These are phyloP conservation scores for Pimpla rufipes DNA, from an alignment of 2,888 invertebrate species.

Conservation along the genomic window DNA sequence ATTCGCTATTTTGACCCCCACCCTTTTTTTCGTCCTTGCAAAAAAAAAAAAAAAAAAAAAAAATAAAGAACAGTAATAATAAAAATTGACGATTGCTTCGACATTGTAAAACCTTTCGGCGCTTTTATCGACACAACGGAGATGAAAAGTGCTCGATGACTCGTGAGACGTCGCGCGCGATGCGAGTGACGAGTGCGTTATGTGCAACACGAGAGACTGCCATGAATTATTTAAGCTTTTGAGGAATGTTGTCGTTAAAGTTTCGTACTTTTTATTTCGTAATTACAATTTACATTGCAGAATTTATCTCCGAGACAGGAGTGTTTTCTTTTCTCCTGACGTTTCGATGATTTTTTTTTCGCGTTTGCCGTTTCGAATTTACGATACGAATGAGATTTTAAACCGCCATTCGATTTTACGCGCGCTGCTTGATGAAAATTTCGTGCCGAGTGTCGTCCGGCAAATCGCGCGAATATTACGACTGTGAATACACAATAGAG, in stretches of 20 bases:
- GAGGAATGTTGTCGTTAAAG: not conserved
- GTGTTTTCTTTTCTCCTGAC: not conserved
- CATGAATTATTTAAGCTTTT: slow-evolving; percentile 3
- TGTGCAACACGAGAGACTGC: not conserved
- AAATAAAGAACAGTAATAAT: too few species aligned
- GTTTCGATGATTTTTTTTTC: too few species aligned
- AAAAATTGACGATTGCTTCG: not conserved
- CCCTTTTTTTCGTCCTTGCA: too few species aligned
- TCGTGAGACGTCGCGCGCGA: not conserved
- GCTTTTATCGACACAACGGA: slow-evolving; percentile 6
- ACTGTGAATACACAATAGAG: slow-evolving; percentile 17
- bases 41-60: not conserved
- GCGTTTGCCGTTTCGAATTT: too few species aligned
- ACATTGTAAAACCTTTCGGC: not conserved
- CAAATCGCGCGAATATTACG: not conserved
- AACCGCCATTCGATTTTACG: not conserved
- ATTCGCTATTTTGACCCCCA: too few species aligned
- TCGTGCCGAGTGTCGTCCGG: not conserved
- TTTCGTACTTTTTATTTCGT: not conserved
- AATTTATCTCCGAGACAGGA: too few species aligned
- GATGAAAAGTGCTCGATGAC: slow-evolving; percentile 12
- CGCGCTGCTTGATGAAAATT: slow-evolving; percentile 3
- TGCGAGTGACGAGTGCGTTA: not conserved
- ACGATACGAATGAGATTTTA: not conserved
- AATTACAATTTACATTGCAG: too few species aligned